phyloP scores from a whole-genome alignment of 2,797 vertebrate genomes.

The Ciconia nigra region DNA sequence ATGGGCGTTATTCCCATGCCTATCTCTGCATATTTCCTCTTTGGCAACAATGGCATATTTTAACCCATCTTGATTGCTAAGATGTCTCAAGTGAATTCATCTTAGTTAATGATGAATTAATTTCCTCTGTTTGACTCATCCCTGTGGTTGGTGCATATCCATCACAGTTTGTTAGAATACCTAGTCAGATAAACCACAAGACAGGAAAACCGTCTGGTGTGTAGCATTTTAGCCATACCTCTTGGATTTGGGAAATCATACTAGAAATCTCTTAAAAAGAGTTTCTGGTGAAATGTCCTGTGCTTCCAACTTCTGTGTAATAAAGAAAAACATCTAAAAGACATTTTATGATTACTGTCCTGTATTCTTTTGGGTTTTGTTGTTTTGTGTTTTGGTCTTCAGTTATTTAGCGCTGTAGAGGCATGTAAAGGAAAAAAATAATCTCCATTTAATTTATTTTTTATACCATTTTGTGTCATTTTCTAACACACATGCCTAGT shows the following conservation, averaged over 20 bases:
- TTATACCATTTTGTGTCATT: neutral
- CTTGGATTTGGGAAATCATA: neutral
- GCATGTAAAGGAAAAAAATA: neutral
- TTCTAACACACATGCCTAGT: neutral
- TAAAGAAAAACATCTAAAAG: neutral
- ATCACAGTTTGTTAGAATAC: neutral
- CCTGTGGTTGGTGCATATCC: neutral
- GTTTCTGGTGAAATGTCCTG: neutral
- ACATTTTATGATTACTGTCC: neutral
- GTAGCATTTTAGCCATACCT: neutral
- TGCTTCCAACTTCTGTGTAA: neutral
- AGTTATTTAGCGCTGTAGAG: neutral
- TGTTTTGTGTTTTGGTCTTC: neutral
- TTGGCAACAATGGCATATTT: constrained; percentile 9
- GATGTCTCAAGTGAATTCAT: constrained; percentile 1
- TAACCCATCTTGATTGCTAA: neutral
- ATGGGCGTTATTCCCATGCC: neutral
- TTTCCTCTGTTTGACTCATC: constrained; percentile 35
- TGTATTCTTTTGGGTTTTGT: neutral
- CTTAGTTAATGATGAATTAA: constrained; percentile 57
- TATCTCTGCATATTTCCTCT: constrained; percentile 4
- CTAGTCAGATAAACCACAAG: neutral
- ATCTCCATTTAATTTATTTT: neutral
- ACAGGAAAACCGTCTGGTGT: neutral
- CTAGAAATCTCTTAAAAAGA: neutral